Conservation (phyloP, 2,113 vertebrate genomes). For the Pelobates fuscus region DNA sequence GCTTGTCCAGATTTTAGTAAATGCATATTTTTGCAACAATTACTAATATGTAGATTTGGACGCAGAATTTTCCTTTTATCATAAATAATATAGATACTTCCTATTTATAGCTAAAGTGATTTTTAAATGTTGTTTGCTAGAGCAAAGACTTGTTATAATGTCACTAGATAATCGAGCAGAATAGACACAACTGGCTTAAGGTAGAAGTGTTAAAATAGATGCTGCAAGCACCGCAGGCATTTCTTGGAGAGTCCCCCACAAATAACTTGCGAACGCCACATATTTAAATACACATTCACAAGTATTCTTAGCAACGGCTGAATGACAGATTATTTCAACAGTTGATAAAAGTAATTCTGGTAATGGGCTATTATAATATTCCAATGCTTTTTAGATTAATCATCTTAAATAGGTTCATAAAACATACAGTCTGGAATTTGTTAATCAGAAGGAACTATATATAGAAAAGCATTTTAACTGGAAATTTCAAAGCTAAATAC, state of each 20-base stretch:
- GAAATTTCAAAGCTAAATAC: slow-evolving; percentile 36
- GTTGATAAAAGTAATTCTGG: slow-evolving; percentile 14
- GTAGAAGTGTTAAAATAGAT: background rate
- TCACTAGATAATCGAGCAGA: too few species aligned
- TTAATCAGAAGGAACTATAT: slow-evolving; percentile 22
- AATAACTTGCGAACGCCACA: background rate
- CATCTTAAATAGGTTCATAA: slow-evolving; percentile 24
- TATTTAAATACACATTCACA: slow-evolving; percentile 10
- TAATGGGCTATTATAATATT: slow-evolving; percentile 21
- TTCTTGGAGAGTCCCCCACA: background rate
- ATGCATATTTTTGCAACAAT: too few species aligned
- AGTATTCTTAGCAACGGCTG: slow-evolving; percentile 2
- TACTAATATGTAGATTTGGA: too few species aligned
- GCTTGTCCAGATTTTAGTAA: too few species aligned
- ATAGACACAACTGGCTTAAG: too few species aligned
- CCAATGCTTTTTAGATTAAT: slow-evolving; percentile 10
- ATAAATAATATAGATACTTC: too few species aligned
- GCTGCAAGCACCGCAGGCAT: background rate
- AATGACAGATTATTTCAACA: slow-evolving; percentile 1
- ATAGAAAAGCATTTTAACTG: slow-evolving; percentile 1
- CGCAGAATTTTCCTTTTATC: too few species aligned
- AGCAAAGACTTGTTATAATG: background rate
- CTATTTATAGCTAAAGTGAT: background rate
- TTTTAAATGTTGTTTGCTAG: background rate
- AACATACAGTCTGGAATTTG: slow-evolving; percentile 15